A percentile compares a stretch with the other conserved stretches of the same genome.
Evolutionary conservation across 2,888 invertebrate species (phyloP).

Genomic region (Hyles lineata): DNA sequence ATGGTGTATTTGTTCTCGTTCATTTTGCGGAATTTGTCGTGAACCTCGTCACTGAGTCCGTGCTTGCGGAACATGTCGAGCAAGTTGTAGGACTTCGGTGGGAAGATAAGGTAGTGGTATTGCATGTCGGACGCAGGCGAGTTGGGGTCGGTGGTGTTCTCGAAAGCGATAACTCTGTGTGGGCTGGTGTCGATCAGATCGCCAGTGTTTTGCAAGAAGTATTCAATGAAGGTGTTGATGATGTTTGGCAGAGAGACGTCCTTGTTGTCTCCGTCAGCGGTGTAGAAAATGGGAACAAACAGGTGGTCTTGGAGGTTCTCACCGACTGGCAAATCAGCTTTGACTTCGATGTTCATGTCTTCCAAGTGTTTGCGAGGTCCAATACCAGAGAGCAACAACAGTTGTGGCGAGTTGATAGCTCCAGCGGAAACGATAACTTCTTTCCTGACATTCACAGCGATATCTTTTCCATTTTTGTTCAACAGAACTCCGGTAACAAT

Average conservation of each 20-base stretch:
- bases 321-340: slow-evolving; percentile 78
- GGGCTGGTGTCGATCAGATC: slow-evolving; percentile 72
- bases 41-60: slow-evolving; percentile 54
- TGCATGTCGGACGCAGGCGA: slow-evolving; percentile 65
- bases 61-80: slow-evolving; percentile 59
- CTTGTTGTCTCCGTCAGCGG: slow-evolving; percentile 54
- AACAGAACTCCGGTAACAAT: slow-evolving; percentile 70
- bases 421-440: slow-evolving; percentile 82
- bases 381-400: slow-evolving; percentile 82
- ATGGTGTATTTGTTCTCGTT: slow-evolving; percentile 64
- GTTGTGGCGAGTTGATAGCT: slow-evolving; percentile 79
- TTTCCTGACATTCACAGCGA: slow-evolving; percentile 67
- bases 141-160: slow-evolving; percentile 60
- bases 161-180: slow-evolving; percentile 61
- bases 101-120: slow-evolving; percentile 60
- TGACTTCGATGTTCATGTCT: slow-evolving; percentile 66
- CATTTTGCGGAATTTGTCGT: slow-evolving; percentile 52
- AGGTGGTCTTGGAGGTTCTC: slow-evolving; percentile 82
- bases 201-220: slow-evolving; percentile 78
- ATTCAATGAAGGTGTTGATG: slow-evolving; percentile 66
- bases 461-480: slow-evolving; percentile 62
- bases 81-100: slow-evolving; percentile 56
- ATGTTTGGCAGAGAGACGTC: slow-evolving; percentile 55
- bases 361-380: slow-evolving; percentile 75
- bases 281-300: slow-evolving; percentile 65